A percentile compares a stretch with the other conserved stretches of the same genome.
Evolutionary conservation across 2,113 vertebrate species (phyloP).

Genomic region (Chlorocebus sabaeus): DNA sequence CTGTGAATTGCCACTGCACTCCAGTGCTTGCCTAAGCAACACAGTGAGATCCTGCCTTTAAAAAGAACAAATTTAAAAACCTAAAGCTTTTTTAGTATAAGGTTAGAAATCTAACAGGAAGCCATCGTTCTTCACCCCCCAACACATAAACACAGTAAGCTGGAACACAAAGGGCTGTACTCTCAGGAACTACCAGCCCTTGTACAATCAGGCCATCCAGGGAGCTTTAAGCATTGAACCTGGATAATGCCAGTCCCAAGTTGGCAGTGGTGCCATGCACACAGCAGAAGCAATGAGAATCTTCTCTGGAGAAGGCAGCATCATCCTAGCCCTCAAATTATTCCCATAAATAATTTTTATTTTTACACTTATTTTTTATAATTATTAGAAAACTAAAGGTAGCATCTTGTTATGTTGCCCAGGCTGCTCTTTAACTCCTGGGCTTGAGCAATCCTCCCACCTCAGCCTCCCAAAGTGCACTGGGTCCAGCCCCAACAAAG

Average conservation of each 20-base stretch:
- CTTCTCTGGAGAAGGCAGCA: not conserved
- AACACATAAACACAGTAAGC: not conserved
- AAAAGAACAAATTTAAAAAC: not conserved
- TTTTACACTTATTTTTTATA: too few relatives aligned
- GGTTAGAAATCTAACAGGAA: not conserved
- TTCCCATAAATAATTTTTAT: not conserved
- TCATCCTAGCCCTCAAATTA: not conserved
- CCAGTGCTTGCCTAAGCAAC: not conserved
- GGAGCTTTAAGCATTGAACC: not conserved
- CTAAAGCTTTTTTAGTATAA: not conserved
- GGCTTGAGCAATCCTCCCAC: too few relatives aligned
- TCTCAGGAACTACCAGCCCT: not conserved
- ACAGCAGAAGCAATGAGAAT: not conserved
- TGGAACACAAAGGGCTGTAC: not conserved
- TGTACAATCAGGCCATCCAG: not conserved
- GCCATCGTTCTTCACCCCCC: not conserved
- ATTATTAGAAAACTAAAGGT: too few relatives aligned
- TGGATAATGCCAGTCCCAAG: not conserved
- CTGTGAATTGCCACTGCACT: not conserved
- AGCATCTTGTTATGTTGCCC: too few relatives aligned
- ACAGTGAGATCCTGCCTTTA: not conserved
- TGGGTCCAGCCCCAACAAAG: too few relatives aligned
- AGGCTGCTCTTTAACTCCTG: too few relatives aligned
- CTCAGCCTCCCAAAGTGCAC: too few relatives aligned
- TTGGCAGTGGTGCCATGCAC: not conserved